A percentile compares a stretch with the other conserved stretches of the same genome.
Conservation (phyloP, 2,797 vertebrate genomes). For the Capromys pilorides region DNA sequence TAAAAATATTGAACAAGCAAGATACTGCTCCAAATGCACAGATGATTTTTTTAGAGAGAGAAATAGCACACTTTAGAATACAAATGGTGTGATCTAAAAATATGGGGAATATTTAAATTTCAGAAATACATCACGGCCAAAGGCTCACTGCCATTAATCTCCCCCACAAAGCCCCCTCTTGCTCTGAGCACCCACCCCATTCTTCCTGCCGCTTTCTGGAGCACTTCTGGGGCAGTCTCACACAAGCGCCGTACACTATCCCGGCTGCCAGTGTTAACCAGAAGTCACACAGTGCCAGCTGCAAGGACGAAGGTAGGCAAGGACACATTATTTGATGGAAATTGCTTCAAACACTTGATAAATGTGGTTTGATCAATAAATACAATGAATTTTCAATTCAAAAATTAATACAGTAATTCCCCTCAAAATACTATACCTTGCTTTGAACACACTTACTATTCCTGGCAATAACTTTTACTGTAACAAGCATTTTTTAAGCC, state of each 20-base stretch:
- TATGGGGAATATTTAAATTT: background rate
- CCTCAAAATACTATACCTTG: background rate
- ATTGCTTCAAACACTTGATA: background rate
- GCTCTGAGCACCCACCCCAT: no score
- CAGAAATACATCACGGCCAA: background rate
- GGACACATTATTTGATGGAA: background rate
- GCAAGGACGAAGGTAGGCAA: background rate
- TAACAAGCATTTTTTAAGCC: background rate
- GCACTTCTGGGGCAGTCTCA: background rate
- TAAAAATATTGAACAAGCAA: background rate
- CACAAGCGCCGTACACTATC: background rate
- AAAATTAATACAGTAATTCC: background rate
- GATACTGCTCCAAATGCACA: background rate
- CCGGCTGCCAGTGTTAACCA: background rate
- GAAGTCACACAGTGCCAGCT: background rate
- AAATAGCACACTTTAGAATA: constrained; percentile 21
- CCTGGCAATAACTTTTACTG: background rate
- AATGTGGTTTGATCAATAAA: background rate
- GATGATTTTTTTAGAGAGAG: constrained; percentile 45
- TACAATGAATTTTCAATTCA: background rate
- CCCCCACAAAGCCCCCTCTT: background rate
- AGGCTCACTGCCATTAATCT: background rate
- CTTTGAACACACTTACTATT: background rate
- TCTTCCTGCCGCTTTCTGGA: background rate
- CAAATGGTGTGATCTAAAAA: background rate